Evolutionary conservation across 1,140 invertebrate species (phyloP), one percentile per base, ranked within the genome.

Genomic region (Pemphigus obesinymphae): DNA sequence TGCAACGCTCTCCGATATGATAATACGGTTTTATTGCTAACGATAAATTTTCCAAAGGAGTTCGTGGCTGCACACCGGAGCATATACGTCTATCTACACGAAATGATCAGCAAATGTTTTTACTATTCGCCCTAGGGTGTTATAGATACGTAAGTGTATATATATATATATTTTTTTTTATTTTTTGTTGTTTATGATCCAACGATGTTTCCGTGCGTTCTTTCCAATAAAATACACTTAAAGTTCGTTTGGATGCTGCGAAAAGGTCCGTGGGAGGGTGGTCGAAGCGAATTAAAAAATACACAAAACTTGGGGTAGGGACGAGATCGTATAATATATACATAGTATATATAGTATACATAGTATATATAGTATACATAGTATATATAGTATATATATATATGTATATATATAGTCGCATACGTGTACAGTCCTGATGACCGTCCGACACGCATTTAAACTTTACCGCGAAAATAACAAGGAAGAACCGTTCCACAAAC

Each of bases 21-120:
- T 50, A 73, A 73, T 73, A 50, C 48, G 23, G 23, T 76, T 58
- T 37, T 50, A 76, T 76, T 55, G 43, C 31, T 10, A 23, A 55
- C n/a, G n/a, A 70, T 70, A 43, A 43, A 40, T 55, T 58, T 6
- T n/a, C 20, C 31, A 15, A 7, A 17, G 15, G 15, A 63, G 15
- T 3, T 55, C 5, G 17, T 17, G 15, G 20, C 20, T 4, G 11
- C 13, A 45, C 4, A 13, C 43, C n/a, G n/a, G n/a, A n/a, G n/a
- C n/a, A n/a, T n/a, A n/a, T n/a, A n/a, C n/a, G n/a, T n/a, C n/a
- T n/a, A n/a, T n/a, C n/a, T n/a, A n/a, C n/a, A n/a, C 3, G 15
- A 31, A 73, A 50, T 13, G 3, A 73, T 73, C 6, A 26, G 26
- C 6, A 31, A 73, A 73, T 50, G 17, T 73, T 31, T 34, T 29